Evolutionary conservation across 2,113 vertebrate genomes (phyloP), one percentile per base, ranked within the genome.

Genomic region (Oceanodroma tethys): DNA sequence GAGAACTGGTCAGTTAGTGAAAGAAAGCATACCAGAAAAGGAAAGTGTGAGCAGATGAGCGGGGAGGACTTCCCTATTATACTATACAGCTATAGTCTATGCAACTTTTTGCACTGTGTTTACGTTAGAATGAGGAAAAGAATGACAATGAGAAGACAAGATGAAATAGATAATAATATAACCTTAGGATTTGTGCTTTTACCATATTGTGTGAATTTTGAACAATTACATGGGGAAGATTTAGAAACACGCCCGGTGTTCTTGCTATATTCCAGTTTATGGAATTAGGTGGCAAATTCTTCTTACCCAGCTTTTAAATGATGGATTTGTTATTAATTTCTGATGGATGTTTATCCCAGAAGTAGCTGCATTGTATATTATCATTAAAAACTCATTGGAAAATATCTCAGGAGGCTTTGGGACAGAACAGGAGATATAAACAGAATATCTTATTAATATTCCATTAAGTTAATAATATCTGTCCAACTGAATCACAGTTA

Each of bases 401-500:
- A 90, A 60, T 11, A 70, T 80, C 78, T 93, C 83, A 43, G 62
- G 84, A 94, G 93, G 36, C 53, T 70, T 81, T 93, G 70, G 53
- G 66, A 95, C 32, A 79, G 81, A 93, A 72, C 9, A 72, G 70
- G 32, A 89, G 78, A 58, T 79, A 87, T 53, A 94, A 97, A 93
- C 75, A 81, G 86, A 95, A 82, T 79, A 59, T 76, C 22, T 7
- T 85, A 93, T 95, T 96, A 95, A 81, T 94, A 93, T 85, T 95
- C 71, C 78, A 97, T 91, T 81, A 92, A 48, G n/a, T 85, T 93
- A 95, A 95, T 95, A 92, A 88, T 93, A 79, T 82, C 87, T 91
- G 89, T 87, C 95, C 55, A 78, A 79, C 62, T 81, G 43, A 90
- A 94, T 95, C 74, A 90, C 36, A 45, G 22, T 78, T 81, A 20